A percentile compares a stretch with the other conserved stretches of the same genome.
Evolutionary conservation across 2,113 vertebrate genomes (phyloP).

Genomic region (Barbus barbus): DNA sequence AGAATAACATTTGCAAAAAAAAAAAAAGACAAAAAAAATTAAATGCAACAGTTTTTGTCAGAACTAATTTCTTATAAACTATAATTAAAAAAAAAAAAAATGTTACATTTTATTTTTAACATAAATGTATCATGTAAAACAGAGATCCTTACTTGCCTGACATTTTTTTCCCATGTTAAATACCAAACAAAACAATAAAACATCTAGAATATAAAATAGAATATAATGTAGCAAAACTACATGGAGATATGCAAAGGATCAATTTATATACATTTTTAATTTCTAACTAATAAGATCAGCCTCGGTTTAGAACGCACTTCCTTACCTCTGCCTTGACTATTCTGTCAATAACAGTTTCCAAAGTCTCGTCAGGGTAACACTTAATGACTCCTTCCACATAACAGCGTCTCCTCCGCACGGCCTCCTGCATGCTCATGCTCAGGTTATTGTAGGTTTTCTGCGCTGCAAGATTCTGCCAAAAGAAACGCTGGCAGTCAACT

Average conservation of each 20-base stretch:
- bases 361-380: slow-evolving; percentile 84
- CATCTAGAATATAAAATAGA: too few relatives aligned
- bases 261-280: too few relatives aligned
- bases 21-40: background rate
- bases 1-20: background rate
- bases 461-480: slow-evolving; percentile 82
- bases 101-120: background rate
- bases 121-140: background rate
- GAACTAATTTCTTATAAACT: background rate
- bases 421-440: slow-evolving; percentile 87
- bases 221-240: background rate
- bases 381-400: slow-evolving; percentile 89
- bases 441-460: slow-evolving; percentile 92
- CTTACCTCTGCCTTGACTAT: slow-evolving; percentile 86
- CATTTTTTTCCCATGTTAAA: too few relatives aligned
- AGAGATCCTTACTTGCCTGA: background rate
- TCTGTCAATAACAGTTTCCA: slow-evolving; percentile 85
- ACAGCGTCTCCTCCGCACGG: slow-evolving; percentile 71
- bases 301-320: background rate
- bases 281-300: background rate
- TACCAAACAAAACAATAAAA: too few relatives aligned
- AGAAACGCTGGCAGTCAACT: background rate
- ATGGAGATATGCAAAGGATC: too few relatives aligned
- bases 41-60: background rate
- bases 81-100: too few relatives aligned